These are phyloP conservation scores for Caenorhabditis zanzibari DNA, from an alignment of 2,888 invertebrate species.

Conservation along the genomic window DNA sequence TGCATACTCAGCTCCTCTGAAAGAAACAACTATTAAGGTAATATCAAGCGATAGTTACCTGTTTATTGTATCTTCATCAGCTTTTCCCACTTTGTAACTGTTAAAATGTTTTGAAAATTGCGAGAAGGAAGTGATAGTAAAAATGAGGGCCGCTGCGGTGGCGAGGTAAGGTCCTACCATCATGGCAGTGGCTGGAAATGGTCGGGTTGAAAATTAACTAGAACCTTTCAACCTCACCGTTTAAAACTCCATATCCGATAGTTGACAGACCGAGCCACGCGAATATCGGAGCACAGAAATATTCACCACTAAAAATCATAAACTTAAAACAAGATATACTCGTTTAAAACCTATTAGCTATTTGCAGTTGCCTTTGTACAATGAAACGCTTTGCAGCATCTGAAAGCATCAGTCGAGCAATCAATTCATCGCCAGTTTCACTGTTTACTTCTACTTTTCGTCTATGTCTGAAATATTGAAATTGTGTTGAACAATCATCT, in stretches of 20 bases:
- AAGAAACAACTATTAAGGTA: slow-evolving; percentile 11
- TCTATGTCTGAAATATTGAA: slow-evolving; percentile 69
- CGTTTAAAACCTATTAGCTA: slow-evolving; percentile 76
- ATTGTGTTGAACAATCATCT: background rate
- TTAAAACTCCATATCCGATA: slow-evolving; percentile 66
- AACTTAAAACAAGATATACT: too few relatives aligned
- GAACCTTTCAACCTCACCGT: slow-evolving; percentile 31
- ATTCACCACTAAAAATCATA: slow-evolving; percentile 66
- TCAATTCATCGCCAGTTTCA: slow-evolving; percentile 73
- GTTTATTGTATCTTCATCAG: slow-evolving; percentile 64
- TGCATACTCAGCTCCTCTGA: slow-evolving; percentile 73
- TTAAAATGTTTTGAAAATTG: slow-evolving; percentile 67
- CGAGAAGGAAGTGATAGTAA: slow-evolving; percentile 55
- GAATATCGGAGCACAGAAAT: slow-evolving; percentile 71
- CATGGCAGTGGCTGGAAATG: slow-evolving; percentile 45
- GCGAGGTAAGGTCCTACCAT: slow-evolving; percentile 55
- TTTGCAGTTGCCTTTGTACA: slow-evolving; percentile 71
- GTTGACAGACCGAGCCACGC: slow-evolving; percentile 69
- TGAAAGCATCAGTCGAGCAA: slow-evolving; percentile 72
- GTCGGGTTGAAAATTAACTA: background rate
- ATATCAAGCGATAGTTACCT: slow-evolving; percentile 38
- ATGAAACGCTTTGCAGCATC: slow-evolving; percentile 73
- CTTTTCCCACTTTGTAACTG: slow-evolving; percentile 53
- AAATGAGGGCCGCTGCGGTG: slow-evolving; percentile 38
- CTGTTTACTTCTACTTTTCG: slow-evolving; percentile 72